Conservation (phyloP, 2,888 invertebrate species). For the Bimastos eiseni region DNA sequence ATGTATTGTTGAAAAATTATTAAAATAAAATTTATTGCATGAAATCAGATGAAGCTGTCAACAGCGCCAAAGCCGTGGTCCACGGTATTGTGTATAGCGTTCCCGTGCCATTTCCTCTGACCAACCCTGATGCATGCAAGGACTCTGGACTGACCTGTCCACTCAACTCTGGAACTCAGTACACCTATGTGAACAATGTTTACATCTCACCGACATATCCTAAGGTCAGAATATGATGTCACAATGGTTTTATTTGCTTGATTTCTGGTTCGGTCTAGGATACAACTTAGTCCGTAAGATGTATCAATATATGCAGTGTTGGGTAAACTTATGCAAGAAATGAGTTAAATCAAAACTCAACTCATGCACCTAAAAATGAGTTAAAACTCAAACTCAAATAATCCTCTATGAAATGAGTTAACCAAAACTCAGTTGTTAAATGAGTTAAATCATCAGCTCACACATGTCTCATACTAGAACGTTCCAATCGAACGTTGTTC, state of each 20-base stretch:
- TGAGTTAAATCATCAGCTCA: no score
- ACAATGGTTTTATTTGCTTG: not conserved
- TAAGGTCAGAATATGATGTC: constrained; percentile 45
- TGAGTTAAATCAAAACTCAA: no score
- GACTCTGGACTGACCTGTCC: constrained; percentile 75
- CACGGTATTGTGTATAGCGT: constrained; percentile 77
- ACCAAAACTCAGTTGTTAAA: no score
- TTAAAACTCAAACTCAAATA: no score
- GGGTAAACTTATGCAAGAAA: no score
- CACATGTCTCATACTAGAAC: no score
- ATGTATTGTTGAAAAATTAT: not conserved
- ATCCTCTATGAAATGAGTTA: no score
- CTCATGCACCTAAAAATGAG: no score
- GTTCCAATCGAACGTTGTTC: no score
- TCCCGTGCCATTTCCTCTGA: constrained; percentile 75
- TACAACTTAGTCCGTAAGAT: no score
- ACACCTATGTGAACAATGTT: constrained; percentile 48
- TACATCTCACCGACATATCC: constrained; percentile 50
- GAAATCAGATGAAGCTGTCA: constrained; percentile 53
- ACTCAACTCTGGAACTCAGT: constrained; percentile 61
- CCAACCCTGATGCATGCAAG: constrained; percentile 75
- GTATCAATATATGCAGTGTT: no score
- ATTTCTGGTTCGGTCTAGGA: not conserved
- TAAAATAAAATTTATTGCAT: not conserved
- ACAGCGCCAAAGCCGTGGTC: constrained; percentile 70